Evolutionary conservation across 2,797 vertebrate genomes (phyloP).

Genomic region (Anas acuta): DNA sequence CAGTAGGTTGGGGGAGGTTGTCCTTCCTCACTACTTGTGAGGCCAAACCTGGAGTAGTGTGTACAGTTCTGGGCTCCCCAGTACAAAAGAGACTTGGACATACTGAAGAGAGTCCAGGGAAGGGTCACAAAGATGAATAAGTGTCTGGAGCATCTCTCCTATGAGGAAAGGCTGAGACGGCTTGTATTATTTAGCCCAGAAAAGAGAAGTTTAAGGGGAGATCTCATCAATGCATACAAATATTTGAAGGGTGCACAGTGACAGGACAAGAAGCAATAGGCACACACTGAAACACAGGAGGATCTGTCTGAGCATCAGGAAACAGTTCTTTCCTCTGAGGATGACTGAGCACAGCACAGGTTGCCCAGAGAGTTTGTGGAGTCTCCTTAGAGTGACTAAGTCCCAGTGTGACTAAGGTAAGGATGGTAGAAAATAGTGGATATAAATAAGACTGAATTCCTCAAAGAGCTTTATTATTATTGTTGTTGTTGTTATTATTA

Average conservation of each 20-base stretch:
- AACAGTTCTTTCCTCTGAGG: too few species aligned
- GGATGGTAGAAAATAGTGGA: neutral
- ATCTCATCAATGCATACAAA: neutral
- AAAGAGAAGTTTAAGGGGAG: too few species aligned
- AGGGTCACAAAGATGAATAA: neutral
- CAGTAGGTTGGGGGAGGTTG: rapidly evolving
- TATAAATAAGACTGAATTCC: neutral
- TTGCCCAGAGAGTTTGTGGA: neutral
- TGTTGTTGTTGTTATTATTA: too few species aligned
- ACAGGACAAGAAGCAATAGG: neutral
- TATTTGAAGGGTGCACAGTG: neutral
- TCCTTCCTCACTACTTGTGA: too few species aligned
- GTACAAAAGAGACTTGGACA: too few species aligned
- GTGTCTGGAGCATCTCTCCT: neutral
- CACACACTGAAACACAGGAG: neutral
- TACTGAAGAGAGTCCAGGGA: neutral
- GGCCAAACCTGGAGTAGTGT: too few species aligned
- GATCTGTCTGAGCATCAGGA: neutral
- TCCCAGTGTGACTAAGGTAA: neutral
- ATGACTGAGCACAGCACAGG: neutral
- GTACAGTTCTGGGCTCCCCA: neutral
- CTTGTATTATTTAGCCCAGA: neutral
- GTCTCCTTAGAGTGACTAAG: neutral
- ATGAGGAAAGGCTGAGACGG: neutral
- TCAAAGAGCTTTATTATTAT: neutral